Percentiles rank a stretch among this genome's conserved stretches.
phyloP scores from a whole-genome alignment of 2,888 invertebrate species.

The Scaptodrosophila latifasciaeformis region DNA sequence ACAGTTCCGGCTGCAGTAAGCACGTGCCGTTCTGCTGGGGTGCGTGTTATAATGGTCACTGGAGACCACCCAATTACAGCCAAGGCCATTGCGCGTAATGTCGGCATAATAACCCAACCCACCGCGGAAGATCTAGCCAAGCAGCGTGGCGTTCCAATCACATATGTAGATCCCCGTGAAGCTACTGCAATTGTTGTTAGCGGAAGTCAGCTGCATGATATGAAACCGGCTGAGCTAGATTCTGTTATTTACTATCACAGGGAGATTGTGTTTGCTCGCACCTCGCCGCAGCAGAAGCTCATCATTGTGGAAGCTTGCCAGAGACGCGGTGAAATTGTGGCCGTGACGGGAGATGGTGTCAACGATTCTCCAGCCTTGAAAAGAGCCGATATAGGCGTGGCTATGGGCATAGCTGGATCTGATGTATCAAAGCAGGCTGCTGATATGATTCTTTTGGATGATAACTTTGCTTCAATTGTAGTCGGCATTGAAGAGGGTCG shows the following conservation, averaged over 20 bases:
- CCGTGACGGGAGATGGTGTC: conserved; percentile 93
- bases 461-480: conserved; percentile 98
- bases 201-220: conserved; percentile 89
- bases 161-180: conserved; percentile 90
- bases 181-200: conserved; percentile 93
- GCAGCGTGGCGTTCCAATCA: conserved; percentile 88
- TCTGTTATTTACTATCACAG: conserved; percentile 93
- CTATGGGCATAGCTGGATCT: conserved; percentile 94
- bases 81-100: conserved; percentile 94
- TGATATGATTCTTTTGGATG: conserved; percentile 98
- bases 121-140: conserved; percentile 94
- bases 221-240: conserved; percentile 89
- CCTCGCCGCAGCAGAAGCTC: conserved; percentile 95
- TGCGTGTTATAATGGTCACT: conserved; percentile 96
- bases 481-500: conserved; percentile 95
- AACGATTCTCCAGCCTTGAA: conserved; percentile 94
- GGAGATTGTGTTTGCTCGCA: conserved; percentile 96
- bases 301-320: conserved; percentile 94
- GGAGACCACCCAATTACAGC: conserved; percentile 96
- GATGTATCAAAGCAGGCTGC: conserved; percentile 97
- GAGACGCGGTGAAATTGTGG: conserved; percentile 91
- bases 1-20: conserved; percentile 97
- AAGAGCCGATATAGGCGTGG: conserved; percentile 93
- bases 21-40: conserved; percentile 96
- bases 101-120: conserved; percentile 94